These are phyloP conservation scores for Phyllostomus discolor DNA, from an alignment of 2,113 vertebrate species.

Conservation along the genomic window DNA sequence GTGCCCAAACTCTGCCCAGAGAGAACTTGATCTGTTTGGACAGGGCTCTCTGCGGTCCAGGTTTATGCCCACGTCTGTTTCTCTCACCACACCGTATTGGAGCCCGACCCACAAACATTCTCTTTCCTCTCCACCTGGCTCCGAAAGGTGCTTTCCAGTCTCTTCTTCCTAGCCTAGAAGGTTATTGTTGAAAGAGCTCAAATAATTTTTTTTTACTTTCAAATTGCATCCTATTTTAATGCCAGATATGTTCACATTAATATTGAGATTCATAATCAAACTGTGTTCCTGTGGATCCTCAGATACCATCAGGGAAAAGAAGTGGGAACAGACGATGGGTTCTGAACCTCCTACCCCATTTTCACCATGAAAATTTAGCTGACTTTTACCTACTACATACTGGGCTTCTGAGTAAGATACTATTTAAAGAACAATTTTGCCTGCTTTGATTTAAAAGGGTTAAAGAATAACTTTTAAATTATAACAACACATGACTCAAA, in stretches of 20 bases:
- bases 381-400: not conserved
- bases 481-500: not conserved
- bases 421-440: slow-evolving; percentile 1
- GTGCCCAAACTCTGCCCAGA: not conserved
- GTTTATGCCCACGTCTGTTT: not conserved
- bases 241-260: not conserved
- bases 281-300: not conserved
- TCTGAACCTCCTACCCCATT: not conserved
- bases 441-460: not conserved
- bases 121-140: not conserved
- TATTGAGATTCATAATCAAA: not conserved
- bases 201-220: not conserved
- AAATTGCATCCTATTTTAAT: not conserved
- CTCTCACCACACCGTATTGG: not conserved
- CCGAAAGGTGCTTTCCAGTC: not conserved
- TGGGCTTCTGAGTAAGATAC: not conserved
- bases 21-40: not conserved
- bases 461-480: not conserved
- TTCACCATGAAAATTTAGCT: not conserved
- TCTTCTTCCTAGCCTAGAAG: not conserved
- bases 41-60: not conserved
- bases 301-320: not conserved
- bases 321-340: not conserved
- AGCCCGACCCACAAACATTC: not conserved
- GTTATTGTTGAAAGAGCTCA: not conserved